Percentiles rank a stretch among this genome's conserved stretches.
These are phyloP conservation scores for Sminthurinus signatus DNA, from an alignment of 1,140 invertebrate genomes.

Conservation along the genomic window DNA sequence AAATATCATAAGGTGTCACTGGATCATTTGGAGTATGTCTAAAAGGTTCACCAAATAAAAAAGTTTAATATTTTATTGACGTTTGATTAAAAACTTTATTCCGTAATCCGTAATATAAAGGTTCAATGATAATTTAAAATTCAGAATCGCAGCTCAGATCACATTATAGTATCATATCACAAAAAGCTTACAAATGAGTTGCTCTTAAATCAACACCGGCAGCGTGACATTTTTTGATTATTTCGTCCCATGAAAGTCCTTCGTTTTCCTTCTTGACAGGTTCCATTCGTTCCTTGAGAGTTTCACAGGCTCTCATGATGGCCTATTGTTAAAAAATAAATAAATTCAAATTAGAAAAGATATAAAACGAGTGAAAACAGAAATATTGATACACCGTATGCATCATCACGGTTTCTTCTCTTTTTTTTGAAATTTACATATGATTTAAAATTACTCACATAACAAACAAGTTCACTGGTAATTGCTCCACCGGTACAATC, in stretches of 20 bases:
- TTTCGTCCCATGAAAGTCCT: conserved; percentile 1
- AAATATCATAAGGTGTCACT: conserved; percentile 56
- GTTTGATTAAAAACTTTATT: conserved; percentile 45
- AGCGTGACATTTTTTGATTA: conserved; percentile 47
- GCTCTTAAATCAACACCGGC: conserved; percentile 59
- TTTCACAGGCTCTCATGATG: conserved; percentile 5
- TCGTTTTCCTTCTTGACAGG: conserved; percentile 46
- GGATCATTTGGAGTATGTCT: conserved; percentile 43
- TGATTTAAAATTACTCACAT: neutral
- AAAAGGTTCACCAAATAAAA: neutral
- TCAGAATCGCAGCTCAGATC: no score
- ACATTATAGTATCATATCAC: conserved; percentile 52
- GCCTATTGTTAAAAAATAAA: conserved; percentile 3
- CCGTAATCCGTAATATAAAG: conserved; percentile 72
- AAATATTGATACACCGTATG: no score
- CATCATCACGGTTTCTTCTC: no score
- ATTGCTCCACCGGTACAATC: no score
- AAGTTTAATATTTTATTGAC: conserved; percentile 40
- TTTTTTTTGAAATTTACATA: no score
- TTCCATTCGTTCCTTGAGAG: conserved; percentile 9
- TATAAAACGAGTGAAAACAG: no score
- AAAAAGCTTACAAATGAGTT: conserved; percentile 46
- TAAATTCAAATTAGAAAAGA: no score
- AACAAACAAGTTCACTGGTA: no score
- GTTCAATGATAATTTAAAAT: conserved; percentile 56